Percentiles rank a stretch among this genome's conserved stretches.
These are phyloP conservation scores for Halictus rubicundus DNA, from an alignment of 1,140 invertebrate species.

Conservation along the genomic window DNA sequence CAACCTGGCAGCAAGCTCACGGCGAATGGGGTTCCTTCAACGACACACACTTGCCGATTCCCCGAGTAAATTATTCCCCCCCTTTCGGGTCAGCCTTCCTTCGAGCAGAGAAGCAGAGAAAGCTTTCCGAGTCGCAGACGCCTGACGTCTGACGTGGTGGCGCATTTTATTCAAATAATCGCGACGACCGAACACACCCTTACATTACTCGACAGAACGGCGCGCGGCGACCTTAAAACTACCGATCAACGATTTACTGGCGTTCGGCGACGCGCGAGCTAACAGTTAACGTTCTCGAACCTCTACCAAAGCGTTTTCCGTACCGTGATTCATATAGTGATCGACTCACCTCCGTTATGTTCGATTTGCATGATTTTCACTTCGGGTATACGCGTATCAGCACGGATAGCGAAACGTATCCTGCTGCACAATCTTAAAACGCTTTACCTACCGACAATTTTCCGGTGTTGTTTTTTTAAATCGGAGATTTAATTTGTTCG, in stretches of 20 bases:
- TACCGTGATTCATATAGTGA: too few relatives aligned
- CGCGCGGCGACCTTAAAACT: constrained; percentile 40
- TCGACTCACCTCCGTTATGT: too few relatives aligned
- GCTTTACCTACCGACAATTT: too few relatives aligned
- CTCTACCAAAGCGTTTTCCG: too few relatives aligned
- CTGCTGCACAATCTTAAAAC: too few relatives aligned
- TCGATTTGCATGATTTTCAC: too few relatives aligned
- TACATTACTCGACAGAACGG: constrained; percentile 55
- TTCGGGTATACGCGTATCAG: too few relatives aligned
- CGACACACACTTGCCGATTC: constrained; percentile 61
- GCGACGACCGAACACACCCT: constrained; percentile 66
- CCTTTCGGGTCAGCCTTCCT: background rate
- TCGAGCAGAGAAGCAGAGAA: constrained; percentile 44
- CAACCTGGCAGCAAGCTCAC: constrained; percentile 8
- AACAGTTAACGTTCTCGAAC: too few relatives aligned
- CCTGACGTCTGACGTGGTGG: constrained; percentile 50
- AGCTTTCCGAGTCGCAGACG: constrained; percentile 53
- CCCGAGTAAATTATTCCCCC: constrained; percentile 59
- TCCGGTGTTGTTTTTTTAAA: too few relatives aligned
- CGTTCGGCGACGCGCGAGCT: too few relatives aligned
- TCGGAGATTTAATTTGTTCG: too few relatives aligned
- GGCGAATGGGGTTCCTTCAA: constrained; percentile 43
- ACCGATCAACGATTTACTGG: background rate
- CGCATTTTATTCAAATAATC: constrained; percentile 69
- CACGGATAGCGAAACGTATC: too few relatives aligned